Conservation (phyloP, 2,888 invertebrate species). For the Pachycephus smyrnensis region DNA sequence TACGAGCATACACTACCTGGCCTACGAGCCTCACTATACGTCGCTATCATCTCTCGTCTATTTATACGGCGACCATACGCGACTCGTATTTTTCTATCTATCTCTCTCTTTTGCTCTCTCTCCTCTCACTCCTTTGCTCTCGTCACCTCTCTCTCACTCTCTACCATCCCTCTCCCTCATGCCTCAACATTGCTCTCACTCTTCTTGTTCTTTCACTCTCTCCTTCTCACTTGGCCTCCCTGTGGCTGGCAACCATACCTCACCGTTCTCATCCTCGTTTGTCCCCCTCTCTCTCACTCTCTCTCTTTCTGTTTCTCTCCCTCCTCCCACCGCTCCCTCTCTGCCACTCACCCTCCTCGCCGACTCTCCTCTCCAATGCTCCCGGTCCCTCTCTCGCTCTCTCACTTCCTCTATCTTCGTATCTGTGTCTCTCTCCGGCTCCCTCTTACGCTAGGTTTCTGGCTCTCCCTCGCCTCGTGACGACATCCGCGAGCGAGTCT, state of each 20-base stretch:
- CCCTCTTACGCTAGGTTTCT: slow-evolving; percentile 16
- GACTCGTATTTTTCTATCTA: slow-evolving; percentile 46
- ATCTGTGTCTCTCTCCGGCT: slow-evolving; percentile 1
- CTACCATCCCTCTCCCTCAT: slow-evolving; percentile 15
- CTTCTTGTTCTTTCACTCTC: slow-evolving; percentile 4
- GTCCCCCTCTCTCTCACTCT: neutral
- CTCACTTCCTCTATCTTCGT: slow-evolving; percentile 10
- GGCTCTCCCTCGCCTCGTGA: slow-evolving; percentile 34
- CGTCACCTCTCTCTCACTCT: slow-evolving; percentile 16
- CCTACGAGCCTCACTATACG: slow-evolving; percentile 49
- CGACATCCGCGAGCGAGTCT: slow-evolving; percentile 41
- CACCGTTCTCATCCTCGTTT: neutral
- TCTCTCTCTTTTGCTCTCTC: slow-evolving; percentile 32
- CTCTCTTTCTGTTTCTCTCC: neutral
- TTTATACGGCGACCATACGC: slow-evolving; percentile 63
- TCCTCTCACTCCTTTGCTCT: slow-evolving; percentile 7
- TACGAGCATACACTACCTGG: slow-evolving; percentile 43
- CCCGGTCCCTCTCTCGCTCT: slow-evolving; percentile 1
- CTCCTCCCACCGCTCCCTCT: slow-evolving; percentile 15
- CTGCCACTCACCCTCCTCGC: neutral
- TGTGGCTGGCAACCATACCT: neutral
- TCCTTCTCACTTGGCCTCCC: neutral
- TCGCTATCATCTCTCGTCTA: slow-evolving; percentile 58
- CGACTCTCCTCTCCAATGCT: slow-evolving; percentile 4
- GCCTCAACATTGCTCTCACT: neutral